Base-by-base conservation (phyloP, 2,113 vertebrate species). In the Engystomops pustulosus region DNA sequence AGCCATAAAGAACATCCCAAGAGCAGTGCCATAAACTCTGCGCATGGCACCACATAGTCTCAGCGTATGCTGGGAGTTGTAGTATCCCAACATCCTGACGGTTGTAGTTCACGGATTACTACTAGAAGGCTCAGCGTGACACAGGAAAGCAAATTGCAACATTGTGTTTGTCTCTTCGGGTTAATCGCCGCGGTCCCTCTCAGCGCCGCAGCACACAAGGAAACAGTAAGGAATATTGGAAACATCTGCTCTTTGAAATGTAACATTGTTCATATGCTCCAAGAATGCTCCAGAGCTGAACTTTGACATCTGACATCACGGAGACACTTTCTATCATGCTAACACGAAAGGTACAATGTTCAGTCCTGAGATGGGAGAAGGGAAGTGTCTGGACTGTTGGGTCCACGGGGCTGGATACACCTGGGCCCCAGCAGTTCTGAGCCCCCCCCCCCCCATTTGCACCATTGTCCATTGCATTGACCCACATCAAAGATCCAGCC, bases 161-260 rank as follows among this genome's bases (percentile, higher is more conserved):
- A 32, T 34, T 36, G 30, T 47, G 18, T 77, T n/a, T 8, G n/a
- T 17, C 45, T 53, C 20, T 36, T 15, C 41, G 79, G 49, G 65
- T 55, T 81, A 81, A 81, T 36, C 27, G 14, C 79, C 30, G 15
- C 18, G 3, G 65, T 70, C 79, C 44, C 32, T 70, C 32, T 60
- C 70, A 45, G 81, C 70, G 58, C 47, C 25, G n/a, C n/a, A n/a
- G 51, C 69, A 47, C 80, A 83, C 51, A 62, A 72, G 68, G 80
- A 72, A 82, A 82, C 68, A 71, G 47, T 71, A 71, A 72, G n/a
- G 45, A 49, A 74, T 72, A 83, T 83, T 62, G 65, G 32, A 83
- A 83, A 23, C 81, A 83, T 75, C 53, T 83, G 80, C 53, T 62
- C 80, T 81, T 81, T 72, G 80, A 82, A 82, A 82, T 44, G 81